Evolutionary conservation across 2,888 invertebrate species (phyloP).

Genomic region (Habrosyne pyritoides): DNA sequence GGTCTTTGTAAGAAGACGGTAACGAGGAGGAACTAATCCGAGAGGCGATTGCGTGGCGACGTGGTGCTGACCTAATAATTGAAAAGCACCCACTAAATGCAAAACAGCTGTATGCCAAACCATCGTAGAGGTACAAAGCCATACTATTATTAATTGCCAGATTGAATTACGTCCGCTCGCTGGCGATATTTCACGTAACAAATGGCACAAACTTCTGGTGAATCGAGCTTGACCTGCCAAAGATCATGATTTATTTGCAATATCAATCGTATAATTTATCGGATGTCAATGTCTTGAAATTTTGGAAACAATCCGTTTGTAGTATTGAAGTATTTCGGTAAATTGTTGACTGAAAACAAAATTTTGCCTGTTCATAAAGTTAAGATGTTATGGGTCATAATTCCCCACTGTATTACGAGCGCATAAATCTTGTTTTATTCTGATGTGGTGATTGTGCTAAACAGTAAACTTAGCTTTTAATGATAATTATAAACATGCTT

Average conservation of each 20-base stretch:
- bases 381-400: not conserved
- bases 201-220: slow-evolving; percentile 32
- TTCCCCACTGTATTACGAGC: not conserved
- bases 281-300: slow-evolving; percentile 19
- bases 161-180: slow-evolving; percentile 36
- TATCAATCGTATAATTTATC: slow-evolving; percentile 40
- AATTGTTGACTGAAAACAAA: slow-evolving; percentile 3
- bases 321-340: not conserved
- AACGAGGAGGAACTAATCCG: slow-evolving; percentile 52
- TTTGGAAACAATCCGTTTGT: slow-evolving; percentile 14
- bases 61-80: slow-evolving; percentile 56
- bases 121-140: slow-evolving; percentile 18
- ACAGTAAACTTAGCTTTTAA: not conserved
- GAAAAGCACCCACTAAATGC: slow-evolving; percentile 24
- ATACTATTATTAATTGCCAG: slow-evolving; percentile 43
- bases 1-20: not conserved
- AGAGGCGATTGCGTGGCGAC: slow-evolving; percentile 39
- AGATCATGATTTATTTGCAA: slow-evolving; percentile 34
- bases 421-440: not conserved
- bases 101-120: slow-evolving; percentile 16
- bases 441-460: not conserved
- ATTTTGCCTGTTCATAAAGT: not conserved
- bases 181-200: slow-evolving; percentile 48
- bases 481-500: not conserved
- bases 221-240: slow-evolving; percentile 35